phyloP scores from a whole-genome alignment of 2,797 vertebrate genomes.

The Centroberyx gerrardi region DNA sequence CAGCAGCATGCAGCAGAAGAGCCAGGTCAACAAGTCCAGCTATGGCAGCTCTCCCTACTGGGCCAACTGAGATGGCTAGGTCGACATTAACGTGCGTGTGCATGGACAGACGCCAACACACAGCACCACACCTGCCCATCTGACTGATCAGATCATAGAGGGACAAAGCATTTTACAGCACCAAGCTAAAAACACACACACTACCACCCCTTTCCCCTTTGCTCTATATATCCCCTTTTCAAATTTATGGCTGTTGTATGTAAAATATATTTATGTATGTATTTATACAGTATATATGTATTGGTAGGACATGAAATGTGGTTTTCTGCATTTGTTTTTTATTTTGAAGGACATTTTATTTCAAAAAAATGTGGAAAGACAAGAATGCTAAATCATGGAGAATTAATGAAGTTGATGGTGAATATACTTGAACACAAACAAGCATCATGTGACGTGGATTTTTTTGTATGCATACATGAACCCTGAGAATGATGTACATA shows the following conservation, averaged over 20 bases:
- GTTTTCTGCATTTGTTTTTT: constrained; percentile 89
- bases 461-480: constrained; percentile 87
- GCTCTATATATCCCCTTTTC: constrained; percentile 91
- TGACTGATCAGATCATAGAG: constrained; percentile 82
- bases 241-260: constrained; percentile 96
- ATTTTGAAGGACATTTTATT: constrained; percentile 88
- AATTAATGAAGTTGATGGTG: constrained; percentile 79
- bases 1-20: constrained; percentile 96
- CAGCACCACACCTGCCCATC: constrained; percentile 67
- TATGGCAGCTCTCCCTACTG: constrained; percentile 96
- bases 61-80: constrained; percentile 90
- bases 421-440: constrained; percentile 88
- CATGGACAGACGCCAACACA: constrained; percentile 42
- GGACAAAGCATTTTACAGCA: constrained; percentile 79
- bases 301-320: constrained; percentile 92
- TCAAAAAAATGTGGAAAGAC: constrained; percentile 80
- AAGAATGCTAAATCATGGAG: constrained; percentile 83
- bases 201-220: constrained; percentile 82
- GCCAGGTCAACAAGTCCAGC: constrained; percentile 96
- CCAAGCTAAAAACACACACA: constrained; percentile 81
- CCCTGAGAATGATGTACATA: constrained; percentile 83
- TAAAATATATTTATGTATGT: constrained; percentile 99
- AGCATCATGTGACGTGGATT: constrained; percentile 86
- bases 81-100: constrained; percentile 7
- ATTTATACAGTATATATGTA: constrained; percentile 98